phyloP scores from a whole-genome alignment of 2,113 vertebrate species.

The Macroglossus sobrinus region DNA sequence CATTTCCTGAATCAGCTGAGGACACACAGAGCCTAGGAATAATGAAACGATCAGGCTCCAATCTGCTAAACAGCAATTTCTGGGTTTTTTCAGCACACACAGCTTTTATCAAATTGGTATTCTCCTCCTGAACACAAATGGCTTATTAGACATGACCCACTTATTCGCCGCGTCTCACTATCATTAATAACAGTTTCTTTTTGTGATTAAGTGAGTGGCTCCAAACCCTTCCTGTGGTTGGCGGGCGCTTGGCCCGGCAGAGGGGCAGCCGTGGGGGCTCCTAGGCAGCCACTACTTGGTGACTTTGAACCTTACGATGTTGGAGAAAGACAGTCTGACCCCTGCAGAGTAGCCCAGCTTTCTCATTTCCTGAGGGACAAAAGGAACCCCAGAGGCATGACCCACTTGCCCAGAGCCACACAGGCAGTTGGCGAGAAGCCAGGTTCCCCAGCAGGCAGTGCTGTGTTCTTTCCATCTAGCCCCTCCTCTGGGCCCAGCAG shows the following conservation, averaged over 20 bases:
- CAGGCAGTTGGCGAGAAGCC: background rate
- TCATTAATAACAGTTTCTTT: constrained; percentile 83
- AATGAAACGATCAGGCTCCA: constrained; percentile 76
- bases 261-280: constrained; percentile 38
- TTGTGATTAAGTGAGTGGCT: constrained; percentile 82
- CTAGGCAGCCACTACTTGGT: constrained; percentile 61
- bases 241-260: background rate
- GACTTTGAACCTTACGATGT: constrained; percentile 69
- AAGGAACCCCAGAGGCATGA: background rate
- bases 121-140: constrained; percentile 83
- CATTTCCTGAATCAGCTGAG: constrained; percentile 69
- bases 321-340: background rate
- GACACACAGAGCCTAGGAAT: constrained; percentile 39
- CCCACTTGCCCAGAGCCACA: constrained; percentile 5
- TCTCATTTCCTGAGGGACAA: constrained; percentile 9
- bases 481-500: background rate
- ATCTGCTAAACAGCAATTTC: constrained; percentile 81
- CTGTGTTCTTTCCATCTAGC: background rate
- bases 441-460: background rate
- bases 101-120: constrained; percentile 84
- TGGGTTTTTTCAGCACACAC: constrained; percentile 75
- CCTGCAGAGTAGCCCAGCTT: background rate
- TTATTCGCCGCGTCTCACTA: constrained; percentile 78
- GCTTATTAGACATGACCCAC: constrained; percentile 85
- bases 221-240: constrained; percentile 64